phyloP scores from a whole-genome alignment of 2,888 invertebrate genomes.

The Mimachlamys varia region DNA sequence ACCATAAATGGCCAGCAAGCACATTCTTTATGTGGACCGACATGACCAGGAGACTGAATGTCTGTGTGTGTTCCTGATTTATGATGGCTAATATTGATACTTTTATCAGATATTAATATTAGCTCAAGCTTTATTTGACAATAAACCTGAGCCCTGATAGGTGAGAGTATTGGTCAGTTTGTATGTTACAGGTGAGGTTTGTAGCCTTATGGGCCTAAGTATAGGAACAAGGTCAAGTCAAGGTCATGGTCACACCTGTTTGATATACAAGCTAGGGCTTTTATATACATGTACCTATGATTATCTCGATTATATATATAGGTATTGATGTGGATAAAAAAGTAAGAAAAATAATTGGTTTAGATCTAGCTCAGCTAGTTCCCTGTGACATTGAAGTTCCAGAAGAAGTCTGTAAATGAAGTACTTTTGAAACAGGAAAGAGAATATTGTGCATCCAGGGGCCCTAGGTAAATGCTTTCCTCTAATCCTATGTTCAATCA shows the following conservation, averaged over 20 bases:
- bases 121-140: constrained; percentile 28
- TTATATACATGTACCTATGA: too few relatives aligned
- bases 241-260: constrained; percentile 8
- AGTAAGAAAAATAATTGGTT: neutral
- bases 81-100: neutral
- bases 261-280: neutral
- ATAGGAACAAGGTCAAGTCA: neutral
- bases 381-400: neutral
- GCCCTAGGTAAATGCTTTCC: too few relatives aligned
- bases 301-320: neutral
- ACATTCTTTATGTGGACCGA: constrained; percentile 6
- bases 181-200: neutral
- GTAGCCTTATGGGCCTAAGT: neutral
- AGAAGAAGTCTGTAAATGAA: neutral
- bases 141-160: neutral
- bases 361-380: neutral
- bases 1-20: neutral
- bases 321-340: neutral
- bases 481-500: too few relatives aligned
- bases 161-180: neutral
- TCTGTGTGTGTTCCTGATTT: neutral
- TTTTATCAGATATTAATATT: constrained; percentile 8
- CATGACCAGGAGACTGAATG: neutral
- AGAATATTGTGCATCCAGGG: too few relatives aligned
- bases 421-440: too few relatives aligned